phyloP scores from a whole-genome alignment of 1,140 invertebrate species.

The Drosophila sp. region DNA sequence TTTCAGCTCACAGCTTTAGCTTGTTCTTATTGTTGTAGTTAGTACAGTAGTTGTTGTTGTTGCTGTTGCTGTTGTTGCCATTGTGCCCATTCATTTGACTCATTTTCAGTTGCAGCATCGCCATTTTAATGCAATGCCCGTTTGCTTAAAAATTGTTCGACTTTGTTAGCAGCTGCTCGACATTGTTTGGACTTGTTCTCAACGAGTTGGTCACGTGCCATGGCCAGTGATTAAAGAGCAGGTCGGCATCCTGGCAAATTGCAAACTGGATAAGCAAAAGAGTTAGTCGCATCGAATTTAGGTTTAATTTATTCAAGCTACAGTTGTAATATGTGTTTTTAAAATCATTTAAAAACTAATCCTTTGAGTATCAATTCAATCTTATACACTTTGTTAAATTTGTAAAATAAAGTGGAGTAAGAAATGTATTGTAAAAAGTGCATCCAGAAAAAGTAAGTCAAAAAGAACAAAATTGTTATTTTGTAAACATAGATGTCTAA shows the following conservation, averaged over 20 bases:
- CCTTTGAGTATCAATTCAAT: too few species aligned
- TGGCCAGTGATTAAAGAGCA: constrained; percentile 48
- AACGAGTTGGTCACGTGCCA: constrained; percentile 40
- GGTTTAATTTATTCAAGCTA: too few species aligned
- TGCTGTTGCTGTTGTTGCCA: constrained; percentile 8
- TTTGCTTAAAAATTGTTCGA: constrained; percentile 46
- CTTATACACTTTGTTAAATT: too few species aligned
- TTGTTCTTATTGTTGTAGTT: background rate
- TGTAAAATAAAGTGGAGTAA: too few species aligned
- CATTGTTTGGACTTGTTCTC: constrained; percentile 19
- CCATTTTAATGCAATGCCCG: constrained; percentile 64
- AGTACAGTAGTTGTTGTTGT: background rate
- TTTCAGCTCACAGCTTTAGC: constrained; percentile 31
- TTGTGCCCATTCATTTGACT: constrained; percentile 63
- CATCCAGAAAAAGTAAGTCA: too few species aligned
- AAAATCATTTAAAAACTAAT: too few species aligned
- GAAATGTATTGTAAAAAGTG: too few species aligned
- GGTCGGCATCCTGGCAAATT: constrained; percentile 9
- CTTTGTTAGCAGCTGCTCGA: constrained; percentile 41
- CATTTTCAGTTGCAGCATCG: constrained; percentile 69
- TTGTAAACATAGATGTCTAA: too few species aligned
- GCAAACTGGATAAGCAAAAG: background rate
- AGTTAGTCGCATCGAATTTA: background rate
- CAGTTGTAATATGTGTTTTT: too few species aligned
- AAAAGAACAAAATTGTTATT: too few species aligned